Conservation (phyloP, 2,888 invertebrate species). For the Nomada fucata region DNA sequence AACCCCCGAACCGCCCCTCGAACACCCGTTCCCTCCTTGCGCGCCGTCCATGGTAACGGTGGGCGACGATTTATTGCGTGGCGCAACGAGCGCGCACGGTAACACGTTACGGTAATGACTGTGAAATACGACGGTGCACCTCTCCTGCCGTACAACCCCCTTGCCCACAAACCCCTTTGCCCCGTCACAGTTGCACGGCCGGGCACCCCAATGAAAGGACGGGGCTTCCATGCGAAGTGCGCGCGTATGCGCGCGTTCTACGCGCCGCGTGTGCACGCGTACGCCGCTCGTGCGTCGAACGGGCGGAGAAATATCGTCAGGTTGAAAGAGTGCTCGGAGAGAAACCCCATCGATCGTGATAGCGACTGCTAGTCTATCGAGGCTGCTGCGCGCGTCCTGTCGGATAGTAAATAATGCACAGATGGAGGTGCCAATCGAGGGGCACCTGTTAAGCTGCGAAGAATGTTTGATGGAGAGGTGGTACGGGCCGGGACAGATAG, state of each 20-base stretch:
- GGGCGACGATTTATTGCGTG: slow-evolving; percentile 80
- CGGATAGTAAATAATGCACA: slow-evolving; percentile 42
- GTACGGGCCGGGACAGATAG: too few species aligned
- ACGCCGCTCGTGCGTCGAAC: slow-evolving; percentile 37
- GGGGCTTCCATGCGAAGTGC: slow-evolving; percentile 57
- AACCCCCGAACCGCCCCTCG: slow-evolving; percentile 66
- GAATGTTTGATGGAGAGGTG: background rate
- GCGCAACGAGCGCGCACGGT: slow-evolving; percentile 77
- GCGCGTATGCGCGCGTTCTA: slow-evolving; percentile 29
- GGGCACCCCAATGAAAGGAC: slow-evolving; percentile 60
- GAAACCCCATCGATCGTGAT: slow-evolving; percentile 52
- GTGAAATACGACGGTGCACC: slow-evolving; percentile 80
- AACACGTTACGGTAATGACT: slow-evolving; percentile 81
- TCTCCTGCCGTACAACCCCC: slow-evolving; percentile 57
- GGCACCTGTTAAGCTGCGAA: slow-evolving; percentile 13
- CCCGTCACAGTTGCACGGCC: slow-evolving; percentile 39
- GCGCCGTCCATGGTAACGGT: slow-evolving; percentile 74
- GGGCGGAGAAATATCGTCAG: slow-evolving; percentile 53
- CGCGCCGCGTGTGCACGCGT: slow-evolving; percentile 11
- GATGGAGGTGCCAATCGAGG: slow-evolving; percentile 21
- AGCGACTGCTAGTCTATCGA: slow-evolving; percentile 28
- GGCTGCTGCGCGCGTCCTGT: slow-evolving; percentile 25
- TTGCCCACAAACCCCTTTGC: slow-evolving; percentile 36
- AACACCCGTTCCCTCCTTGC: slow-evolving; percentile 52
- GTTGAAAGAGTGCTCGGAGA: slow-evolving; percentile 49